Conservation (phyloP, 2,797 vertebrate genomes). For the Gephyroberyx darwinii region DNA sequence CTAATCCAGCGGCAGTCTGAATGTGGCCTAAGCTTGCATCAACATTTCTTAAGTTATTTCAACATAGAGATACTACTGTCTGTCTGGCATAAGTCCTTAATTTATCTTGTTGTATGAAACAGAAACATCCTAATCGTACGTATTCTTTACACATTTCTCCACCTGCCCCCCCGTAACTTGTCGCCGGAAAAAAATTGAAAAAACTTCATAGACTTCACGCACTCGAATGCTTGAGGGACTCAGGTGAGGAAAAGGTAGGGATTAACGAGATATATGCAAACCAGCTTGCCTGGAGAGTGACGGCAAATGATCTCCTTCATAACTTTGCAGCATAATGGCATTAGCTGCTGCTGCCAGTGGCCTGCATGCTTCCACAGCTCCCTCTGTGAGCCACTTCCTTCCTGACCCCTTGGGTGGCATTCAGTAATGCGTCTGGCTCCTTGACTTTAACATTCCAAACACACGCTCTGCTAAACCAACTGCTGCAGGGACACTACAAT, state of each 20-base stretch:
- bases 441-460: slow-evolving; percentile 79
- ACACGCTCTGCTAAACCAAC: slow-evolving; percentile 70
- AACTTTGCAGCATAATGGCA: slow-evolving; percentile 32
- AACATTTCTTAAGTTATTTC: slow-evolving; percentile 71
- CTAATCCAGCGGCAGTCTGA: slow-evolving; percentile 77
- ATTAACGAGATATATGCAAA: slow-evolving; percentile 45
- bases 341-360: slow-evolving; percentile 39
- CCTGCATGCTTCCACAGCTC: slow-evolving; percentile 43
- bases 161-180: slow-evolving; percentile 15
- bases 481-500: slow-evolving; percentile 62
- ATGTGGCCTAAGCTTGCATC: slow-evolving; percentile 72
- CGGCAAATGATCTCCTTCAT: slow-evolving; percentile 31
- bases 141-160: slow-evolving; percentile 41
- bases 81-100: slow-evolving; percentile 59
- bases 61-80: slow-evolving; percentile 59
- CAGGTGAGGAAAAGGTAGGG: slow-evolving; percentile 31
- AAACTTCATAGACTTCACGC: slow-evolving; percentile 20
- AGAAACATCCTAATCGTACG: slow-evolving; percentile 58
- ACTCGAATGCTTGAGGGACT: slow-evolving; percentile 16
- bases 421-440: slow-evolving; percentile 67
- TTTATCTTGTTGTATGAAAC: slow-evolving; percentile 46
- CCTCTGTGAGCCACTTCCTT: slow-evolving; percentile 51
- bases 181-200: slow-evolving; percentile 10
- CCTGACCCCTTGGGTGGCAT: slow-evolving; percentile 66
- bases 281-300: slow-evolving; percentile 32